Conservation (phyloP, 2,113 vertebrate species). For the Zosterops hypoxanthus region DNA sequence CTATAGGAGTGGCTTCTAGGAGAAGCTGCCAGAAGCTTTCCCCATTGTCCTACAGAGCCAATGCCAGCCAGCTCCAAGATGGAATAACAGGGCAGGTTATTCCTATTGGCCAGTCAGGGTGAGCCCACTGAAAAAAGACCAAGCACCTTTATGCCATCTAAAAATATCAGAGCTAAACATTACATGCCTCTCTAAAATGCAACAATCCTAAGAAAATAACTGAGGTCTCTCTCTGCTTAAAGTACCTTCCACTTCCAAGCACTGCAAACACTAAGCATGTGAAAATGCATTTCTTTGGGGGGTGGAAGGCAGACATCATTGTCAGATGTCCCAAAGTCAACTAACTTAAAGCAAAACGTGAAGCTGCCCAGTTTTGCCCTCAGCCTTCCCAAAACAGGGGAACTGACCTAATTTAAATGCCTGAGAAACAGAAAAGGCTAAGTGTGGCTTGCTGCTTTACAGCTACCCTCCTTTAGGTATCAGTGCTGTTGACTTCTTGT, state of each 20-base stretch:
- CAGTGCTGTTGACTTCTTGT: slow-evolving; percentile 7
- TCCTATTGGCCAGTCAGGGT: background rate
- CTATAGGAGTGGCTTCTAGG: background rate
- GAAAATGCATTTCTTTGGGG: background rate
- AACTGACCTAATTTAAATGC: background rate
- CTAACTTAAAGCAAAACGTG: background rate
- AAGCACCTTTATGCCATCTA: background rate
- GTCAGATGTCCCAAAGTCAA: background rate
- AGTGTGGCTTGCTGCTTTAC: background rate
- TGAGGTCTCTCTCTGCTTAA: background rate
- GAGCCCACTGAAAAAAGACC: background rate
- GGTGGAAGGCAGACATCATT: background rate
- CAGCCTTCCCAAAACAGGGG: background rate
- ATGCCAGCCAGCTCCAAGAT: background rate
- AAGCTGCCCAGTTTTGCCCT: background rate
- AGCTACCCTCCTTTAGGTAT: background rate
- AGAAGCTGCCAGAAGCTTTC: background rate
- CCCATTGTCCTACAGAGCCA: background rate
- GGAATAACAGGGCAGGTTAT: background rate
- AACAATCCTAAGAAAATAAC: background rate
- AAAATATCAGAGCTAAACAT: background rate
- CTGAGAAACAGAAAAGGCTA: background rate
- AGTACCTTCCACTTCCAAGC: background rate
- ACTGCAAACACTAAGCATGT: background rate
- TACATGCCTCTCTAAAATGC: background rate